Conservation (phyloP, 2,113 vertebrate species). For the Cephalopterus ornatus region DNA sequence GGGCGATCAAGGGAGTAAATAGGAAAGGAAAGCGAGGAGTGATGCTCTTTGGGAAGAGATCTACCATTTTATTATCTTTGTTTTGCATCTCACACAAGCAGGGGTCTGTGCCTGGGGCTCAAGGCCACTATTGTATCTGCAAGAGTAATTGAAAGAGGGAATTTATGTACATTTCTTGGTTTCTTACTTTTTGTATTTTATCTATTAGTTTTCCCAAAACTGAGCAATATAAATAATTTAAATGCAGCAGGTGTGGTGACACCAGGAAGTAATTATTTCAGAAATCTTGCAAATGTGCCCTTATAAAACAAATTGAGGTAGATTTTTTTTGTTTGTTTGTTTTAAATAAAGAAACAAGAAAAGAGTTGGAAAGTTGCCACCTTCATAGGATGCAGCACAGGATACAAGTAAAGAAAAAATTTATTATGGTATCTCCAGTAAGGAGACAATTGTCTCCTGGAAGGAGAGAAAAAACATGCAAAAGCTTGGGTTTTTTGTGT, state of each 20-base stretch:
- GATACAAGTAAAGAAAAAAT: not conserved
- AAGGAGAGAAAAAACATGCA: not conserved
- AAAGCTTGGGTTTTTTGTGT: not conserved
- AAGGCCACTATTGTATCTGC: not conserved
- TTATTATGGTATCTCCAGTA: not conserved
- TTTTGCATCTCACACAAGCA: not conserved
- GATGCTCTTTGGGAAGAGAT: not conserved
- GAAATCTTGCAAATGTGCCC: not conserved
- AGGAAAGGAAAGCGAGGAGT: not conserved
- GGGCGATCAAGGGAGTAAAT: not conserved
- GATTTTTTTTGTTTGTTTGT: not conserved
- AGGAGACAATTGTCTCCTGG: not conserved
- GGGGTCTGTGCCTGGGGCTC: not conserved
- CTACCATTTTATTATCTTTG: not conserved
- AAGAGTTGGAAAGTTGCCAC: not conserved
- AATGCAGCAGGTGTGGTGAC: not conserved
- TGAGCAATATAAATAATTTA: not conserved
- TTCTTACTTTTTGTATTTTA: not conserved
- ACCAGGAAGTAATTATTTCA: not conserved
- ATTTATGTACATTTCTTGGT: not conserved
- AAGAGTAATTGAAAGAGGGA: not conserved
- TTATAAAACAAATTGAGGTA: not conserved
- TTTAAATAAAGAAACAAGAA: not conserved
- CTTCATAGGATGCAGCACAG: not conserved
- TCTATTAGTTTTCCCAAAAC: not conserved